A percentile compares a stretch with the other conserved stretches of the same genome.
phyloP scores from a whole-genome alignment of 2,113 vertebrate species.

The Sterrhoptilus dennistouni region DNA sequence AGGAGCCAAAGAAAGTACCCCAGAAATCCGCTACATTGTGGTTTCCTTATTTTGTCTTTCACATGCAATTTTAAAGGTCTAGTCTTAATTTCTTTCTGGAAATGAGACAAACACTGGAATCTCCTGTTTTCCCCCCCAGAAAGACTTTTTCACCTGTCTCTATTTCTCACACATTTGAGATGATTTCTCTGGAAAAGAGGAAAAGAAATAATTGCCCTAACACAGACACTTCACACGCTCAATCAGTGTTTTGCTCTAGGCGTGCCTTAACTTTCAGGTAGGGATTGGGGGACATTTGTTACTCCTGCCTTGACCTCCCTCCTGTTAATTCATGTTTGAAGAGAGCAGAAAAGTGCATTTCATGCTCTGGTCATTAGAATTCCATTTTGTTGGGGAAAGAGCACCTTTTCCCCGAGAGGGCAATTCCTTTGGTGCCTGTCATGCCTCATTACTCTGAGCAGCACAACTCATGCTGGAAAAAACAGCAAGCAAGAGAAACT shows the following conservation, averaged over 20 bases:
- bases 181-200: neutral
- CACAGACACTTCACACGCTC: neutral
- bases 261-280: rapidly evolving
- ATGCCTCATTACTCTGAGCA: slow-evolving; percentile 30
- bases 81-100: neutral
- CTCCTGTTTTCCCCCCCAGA: rapidly evolving
- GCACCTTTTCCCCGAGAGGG: neutral
- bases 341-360: slow-evolving; percentile 4
- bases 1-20: neutral
- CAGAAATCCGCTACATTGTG: neutral
- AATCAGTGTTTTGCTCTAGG: neutral
- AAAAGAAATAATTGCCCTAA: neutral
- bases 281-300: neutral
- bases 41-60: neutral
- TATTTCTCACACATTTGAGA: neutral
- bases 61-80: neutral
- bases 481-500: slow-evolving; percentile 5
- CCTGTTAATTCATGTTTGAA: neutral
- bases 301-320: neutral
- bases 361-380: slow-evolving; percentile 44
- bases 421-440: neutral
- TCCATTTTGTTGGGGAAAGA: neutral
- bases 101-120: neutral
- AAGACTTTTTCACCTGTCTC: neutral
- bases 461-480: neutral